Evolutionary conservation across 1,140 invertebrate species (phyloP), one percentile per base, ranked within the genome.

Genomic region (Hycleus phaleratus): DNA sequence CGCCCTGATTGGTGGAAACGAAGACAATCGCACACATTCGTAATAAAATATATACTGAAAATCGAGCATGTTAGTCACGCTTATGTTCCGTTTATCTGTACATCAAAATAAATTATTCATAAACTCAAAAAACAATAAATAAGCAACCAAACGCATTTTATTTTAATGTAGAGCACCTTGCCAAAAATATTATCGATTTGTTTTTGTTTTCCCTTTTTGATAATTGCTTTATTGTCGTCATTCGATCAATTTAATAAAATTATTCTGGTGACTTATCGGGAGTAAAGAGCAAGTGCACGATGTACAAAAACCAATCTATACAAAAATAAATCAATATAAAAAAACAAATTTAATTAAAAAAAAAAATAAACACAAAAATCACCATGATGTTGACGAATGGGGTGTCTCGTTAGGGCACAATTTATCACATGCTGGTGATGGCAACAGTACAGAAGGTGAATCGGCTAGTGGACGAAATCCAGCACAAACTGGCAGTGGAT

Each of bases 391-490:
- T 32, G 32, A 32, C 32, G 32, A 32, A 32, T 32, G 32, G 32
- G 32, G 32, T 32, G 32, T 32, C 32, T 63, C 62, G 63, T 45
- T 80, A 91, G 90, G 90, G 81, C 90, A 93, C 81, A 91, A 92
- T 80, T 82, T 91, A 82, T 90, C 90, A 66, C 87, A 91, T 74
- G 86, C 82, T 63, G 32, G 32, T 32, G 91, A 94, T 72, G 88
- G 85, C 58, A 90, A 87, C 78, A 92, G 89, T 72, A 83, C 90
- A 51, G 87, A 89, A 67, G 90, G 88, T 49, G 91, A 92, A 63
- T 83, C 82, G 45, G 79, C 81, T 32, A 82, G 60, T 40, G 62
- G 75, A 54, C 75, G 81, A 47, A 83, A 85, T 60, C 84, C 84
- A 47, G 82, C 86, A 4, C 81, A 85, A 66, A 87, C 86, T 8